Percentiles rank a stretch among this genome's conserved stretches.
phyloP scores from a whole-genome alignment of 2,113 vertebrate genomes.

The Lucifuga dentata region DNA sequence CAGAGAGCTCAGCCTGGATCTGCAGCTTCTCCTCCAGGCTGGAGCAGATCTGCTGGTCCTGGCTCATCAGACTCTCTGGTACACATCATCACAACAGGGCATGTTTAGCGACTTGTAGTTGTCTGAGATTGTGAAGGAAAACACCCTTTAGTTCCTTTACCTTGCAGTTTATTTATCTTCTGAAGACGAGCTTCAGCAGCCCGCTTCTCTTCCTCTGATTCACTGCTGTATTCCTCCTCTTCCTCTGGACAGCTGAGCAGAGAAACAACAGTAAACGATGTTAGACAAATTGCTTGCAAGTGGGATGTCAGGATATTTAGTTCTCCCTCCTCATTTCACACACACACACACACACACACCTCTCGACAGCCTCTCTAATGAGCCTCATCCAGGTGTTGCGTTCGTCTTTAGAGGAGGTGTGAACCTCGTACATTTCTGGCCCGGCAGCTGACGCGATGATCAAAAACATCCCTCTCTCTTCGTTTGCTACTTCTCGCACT shows the following conservation, averaged over 20 bases:
- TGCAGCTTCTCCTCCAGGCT: slow-evolving; percentile 92
- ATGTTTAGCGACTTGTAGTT: too few relatives aligned
- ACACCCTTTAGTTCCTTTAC: slow-evolving; percentile 62
- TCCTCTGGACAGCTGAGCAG: slow-evolving; percentile 91
- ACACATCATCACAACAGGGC: slow-evolving; percentile 11
- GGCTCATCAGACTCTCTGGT: slow-evolving; percentile 83
- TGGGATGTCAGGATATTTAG: neutral
- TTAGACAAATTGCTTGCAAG: neutral
- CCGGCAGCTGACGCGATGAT: slow-evolving; percentile 93
- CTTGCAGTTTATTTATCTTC: slow-evolving; percentile 91
- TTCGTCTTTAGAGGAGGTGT: slow-evolving; percentile 92
- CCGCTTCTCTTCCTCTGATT: slow-evolving; percentile 91
- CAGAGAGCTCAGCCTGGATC: slow-evolving; percentile 86
- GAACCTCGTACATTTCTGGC: slow-evolving; percentile 98
- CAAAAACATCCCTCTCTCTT: slow-evolving; percentile 96
- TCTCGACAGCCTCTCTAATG: slow-evolving; percentile 94
- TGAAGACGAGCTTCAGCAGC: slow-evolving; percentile 87
- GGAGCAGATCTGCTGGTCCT: slow-evolving; percentile 92
- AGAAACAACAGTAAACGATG: neutral
- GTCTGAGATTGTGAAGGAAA: neutral
- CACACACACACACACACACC: slow-evolving; percentile 75
- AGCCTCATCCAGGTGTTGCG: slow-evolving; percentile 94
- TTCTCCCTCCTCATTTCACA: neutral
- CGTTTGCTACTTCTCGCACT: slow-evolving; percentile 95
- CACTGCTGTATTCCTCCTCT: slow-evolving; percentile 86